These are phyloP conservation scores for Acanthopleura granulata DNA, from an alignment of 2,888 invertebrate genomes.

Conservation along the genomic window DNA sequence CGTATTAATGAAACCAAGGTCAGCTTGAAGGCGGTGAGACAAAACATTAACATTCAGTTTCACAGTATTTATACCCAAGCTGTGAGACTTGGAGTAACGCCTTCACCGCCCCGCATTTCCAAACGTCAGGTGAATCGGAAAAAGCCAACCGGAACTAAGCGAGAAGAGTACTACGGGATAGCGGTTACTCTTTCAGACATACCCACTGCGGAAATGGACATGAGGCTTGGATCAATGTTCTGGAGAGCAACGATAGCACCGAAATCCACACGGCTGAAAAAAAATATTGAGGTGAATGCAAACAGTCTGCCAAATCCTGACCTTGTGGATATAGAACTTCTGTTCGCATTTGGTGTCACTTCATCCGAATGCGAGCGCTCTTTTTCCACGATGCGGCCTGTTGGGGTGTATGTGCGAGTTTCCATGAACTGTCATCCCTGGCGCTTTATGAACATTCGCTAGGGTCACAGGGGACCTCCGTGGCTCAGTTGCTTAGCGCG, in stretches of 20 bases:
- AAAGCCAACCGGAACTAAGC: background rate
- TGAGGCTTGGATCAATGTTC: background rate
- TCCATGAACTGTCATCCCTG: slow-evolving; percentile 7
- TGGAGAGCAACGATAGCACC: background rate
- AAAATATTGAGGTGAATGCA: background rate
- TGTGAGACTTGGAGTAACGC: background rate
- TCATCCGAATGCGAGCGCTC: background rate
- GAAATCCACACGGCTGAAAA: background rate
- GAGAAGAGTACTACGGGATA: slow-evolving; percentile 8
- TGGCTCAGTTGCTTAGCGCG: no score
- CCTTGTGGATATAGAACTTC: background rate
- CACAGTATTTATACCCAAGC: slow-evolving; percentile 2
- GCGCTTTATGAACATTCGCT: slow-evolving; percentile 26
- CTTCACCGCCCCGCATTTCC: background rate
- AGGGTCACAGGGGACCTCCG: no score
- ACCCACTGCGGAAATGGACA: background rate
- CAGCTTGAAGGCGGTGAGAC: slow-evolving; percentile 1
- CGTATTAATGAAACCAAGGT: background rate
- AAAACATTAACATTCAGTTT: slow-evolving; percentile 22
- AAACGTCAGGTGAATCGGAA: background rate
- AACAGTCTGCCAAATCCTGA: background rate
- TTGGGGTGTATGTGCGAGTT: no score
- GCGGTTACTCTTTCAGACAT: no score
- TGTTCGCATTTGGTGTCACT: background rate
- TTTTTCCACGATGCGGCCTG: background rate